Evolutionary conservation across 1,140 invertebrate genomes (phyloP).

Genomic region (Aphaenogaster floridana): DNA sequence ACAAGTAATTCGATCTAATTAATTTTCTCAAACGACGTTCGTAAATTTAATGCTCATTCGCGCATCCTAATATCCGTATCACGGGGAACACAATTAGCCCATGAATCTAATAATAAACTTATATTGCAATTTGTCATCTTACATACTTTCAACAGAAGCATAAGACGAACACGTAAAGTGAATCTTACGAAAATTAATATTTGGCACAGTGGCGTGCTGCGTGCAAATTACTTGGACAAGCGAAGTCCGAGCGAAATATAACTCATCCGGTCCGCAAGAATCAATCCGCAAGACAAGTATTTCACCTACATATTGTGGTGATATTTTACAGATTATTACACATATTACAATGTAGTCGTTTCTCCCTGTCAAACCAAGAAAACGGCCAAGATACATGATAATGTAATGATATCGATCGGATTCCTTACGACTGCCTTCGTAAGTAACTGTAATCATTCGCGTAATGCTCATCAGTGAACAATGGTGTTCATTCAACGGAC

Average conservation of each 20-base stretch:
- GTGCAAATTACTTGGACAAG: constrained; percentile 53
- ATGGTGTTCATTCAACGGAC: neutral
- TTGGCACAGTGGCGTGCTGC: constrained; percentile 77
- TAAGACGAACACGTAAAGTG: constrained; percentile 67
- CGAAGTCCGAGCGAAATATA: neutral
- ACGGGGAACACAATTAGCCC: constrained; percentile 78
- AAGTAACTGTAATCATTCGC: neutral
- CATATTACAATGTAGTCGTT: neutral
- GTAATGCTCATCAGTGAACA: neutral
- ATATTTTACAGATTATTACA: constrained; percentile 7
- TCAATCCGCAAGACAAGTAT: neutral
- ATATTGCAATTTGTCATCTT: constrained; percentile 82
- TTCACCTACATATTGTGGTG: neutral
- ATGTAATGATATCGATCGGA: neutral
- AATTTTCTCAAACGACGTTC: constrained; percentile 57
- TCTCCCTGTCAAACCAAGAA: neutral
- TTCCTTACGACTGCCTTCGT: neutral
- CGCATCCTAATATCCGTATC: constrained; percentile 79
- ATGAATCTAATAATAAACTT: constrained; percentile 77
- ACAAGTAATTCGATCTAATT: constrained; percentile 72
- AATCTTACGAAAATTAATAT: constrained; percentile 68
- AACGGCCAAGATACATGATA: neutral
- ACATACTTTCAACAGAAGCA: constrained; percentile 84
- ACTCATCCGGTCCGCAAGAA: neutral
- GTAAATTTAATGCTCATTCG: constrained; percentile 68